These are phyloP conservation scores for Natator depressus DNA, from an alignment of 2,113 vertebrate genomes.

Conservation along the genomic window DNA sequence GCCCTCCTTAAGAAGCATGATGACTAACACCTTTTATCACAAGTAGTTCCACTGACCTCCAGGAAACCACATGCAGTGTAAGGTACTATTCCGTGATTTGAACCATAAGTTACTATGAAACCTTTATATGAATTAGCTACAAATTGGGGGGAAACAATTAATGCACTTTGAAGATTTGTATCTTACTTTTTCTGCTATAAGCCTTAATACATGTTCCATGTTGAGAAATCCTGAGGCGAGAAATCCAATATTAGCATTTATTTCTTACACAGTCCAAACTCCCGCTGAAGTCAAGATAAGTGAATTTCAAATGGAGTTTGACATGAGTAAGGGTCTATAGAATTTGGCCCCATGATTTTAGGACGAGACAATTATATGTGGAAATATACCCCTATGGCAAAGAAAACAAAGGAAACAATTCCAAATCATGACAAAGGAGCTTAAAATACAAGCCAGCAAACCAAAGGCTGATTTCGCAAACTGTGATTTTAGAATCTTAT, in stretches of 20 bases:
- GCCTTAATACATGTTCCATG: background rate
- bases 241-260: background rate
- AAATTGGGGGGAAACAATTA: background rate
- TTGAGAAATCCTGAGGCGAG: background rate
- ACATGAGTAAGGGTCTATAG: background rate
- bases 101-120: background rate
- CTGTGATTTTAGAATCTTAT: background rate
- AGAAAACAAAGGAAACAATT: background rate
- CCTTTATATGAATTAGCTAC: background rate
- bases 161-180: background rate
- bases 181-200: background rate
- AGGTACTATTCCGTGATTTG: rapidly evolving
- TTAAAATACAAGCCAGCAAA: background rate
- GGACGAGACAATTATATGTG: background rate
- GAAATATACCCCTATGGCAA: background rate
- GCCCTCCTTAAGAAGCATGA: background rate
- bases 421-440: background rate
- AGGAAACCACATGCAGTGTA: background rate
- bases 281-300: background rate
- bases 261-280: background rate
- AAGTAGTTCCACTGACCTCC: background rate
- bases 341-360: background rate
- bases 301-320: background rate
- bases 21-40: background rate
- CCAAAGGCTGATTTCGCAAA: background rate